These are phyloP conservation scores for Gymnodraco acuticeps DNA, from an alignment of 2,797 vertebrate genomes.

Conservation along the genomic window DNA sequence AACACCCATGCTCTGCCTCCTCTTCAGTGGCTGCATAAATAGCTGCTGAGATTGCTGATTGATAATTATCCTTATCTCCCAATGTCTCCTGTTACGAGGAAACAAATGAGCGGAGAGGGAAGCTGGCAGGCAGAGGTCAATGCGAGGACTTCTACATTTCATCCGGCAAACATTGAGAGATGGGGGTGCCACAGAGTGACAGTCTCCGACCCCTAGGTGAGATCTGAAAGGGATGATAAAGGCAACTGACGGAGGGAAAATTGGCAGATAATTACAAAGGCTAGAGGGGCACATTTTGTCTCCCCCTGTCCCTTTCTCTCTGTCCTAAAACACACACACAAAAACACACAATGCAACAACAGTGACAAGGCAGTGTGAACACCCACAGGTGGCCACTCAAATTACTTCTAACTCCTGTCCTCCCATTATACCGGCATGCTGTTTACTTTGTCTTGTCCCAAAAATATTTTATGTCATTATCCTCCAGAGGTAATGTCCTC, in stretches of 20 bases:
- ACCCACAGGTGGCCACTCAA: slow-evolving; percentile 59
- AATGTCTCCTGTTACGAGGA: slow-evolving; percentile 81
- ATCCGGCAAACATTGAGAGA: slow-evolving; percentile 71
- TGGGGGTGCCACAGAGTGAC: slow-evolving; percentile 75
- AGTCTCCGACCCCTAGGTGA: slow-evolving; percentile 79
- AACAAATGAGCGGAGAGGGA: slow-evolving; percentile 75
- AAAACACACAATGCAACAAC: slow-evolving; percentile 45
- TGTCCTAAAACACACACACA: slow-evolving; percentile 43
- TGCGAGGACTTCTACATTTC: slow-evolving; percentile 83
- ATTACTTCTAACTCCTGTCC: slow-evolving; percentile 45
- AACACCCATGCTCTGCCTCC: slow-evolving; percentile 64
- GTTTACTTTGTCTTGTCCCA: slow-evolving; percentile 27
- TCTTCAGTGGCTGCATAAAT: slow-evolving; percentile 72
- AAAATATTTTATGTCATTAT: slow-evolving; percentile 21
- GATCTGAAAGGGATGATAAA: slow-evolving; percentile 84
- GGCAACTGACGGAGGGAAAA: slow-evolving; percentile 81
- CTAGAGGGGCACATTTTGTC: slow-evolving; percentile 78
- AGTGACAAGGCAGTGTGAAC: slow-evolving; percentile 43
- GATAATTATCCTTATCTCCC: slow-evolving; percentile 84
- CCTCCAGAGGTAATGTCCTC: slow-evolving; percentile 20
- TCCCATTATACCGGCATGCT: slow-evolving; percentile 33
- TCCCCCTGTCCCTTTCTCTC: slow-evolving; percentile 65
- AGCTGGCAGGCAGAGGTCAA: slow-evolving; percentile 81
- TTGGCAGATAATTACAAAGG: slow-evolving; percentile 85
- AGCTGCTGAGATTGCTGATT: slow-evolving; percentile 80